A percentile compares a stretch with the other conserved stretches of the same genome.
These are phyloP conservation scores for Agrochola macilenta DNA, from an alignment of 2,888 invertebrate genomes.

Conservation along the genomic window DNA sequence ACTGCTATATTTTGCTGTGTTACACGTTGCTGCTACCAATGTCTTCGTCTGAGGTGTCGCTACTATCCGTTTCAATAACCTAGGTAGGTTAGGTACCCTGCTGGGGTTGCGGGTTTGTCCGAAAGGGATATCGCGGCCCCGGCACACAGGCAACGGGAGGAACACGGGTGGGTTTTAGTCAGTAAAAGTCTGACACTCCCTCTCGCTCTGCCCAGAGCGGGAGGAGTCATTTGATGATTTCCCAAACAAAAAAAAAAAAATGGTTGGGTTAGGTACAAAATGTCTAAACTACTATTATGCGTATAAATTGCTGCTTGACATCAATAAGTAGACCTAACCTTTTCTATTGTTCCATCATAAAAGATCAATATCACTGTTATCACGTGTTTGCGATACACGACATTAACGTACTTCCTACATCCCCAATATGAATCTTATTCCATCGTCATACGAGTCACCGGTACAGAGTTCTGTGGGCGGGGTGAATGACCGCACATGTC, in stretches of 20 bases:
- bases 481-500: conserved; percentile 87
- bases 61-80: not conserved
- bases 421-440: conserved; percentile 67
- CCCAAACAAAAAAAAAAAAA: no score
- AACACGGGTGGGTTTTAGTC: no score
- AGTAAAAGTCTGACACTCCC: no score
- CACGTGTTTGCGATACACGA: conserved; percentile 53
- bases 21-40: no score
- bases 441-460: conserved; percentile 73
- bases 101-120: no score
- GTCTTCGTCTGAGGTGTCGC: no score
- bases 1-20: no score
- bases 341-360: conserved; percentile 42
- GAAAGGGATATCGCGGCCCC: no score
- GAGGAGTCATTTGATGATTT: no score
- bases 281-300: not conserved
- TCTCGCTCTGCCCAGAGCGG: no score
- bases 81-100: no score
- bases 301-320: conserved; percentile 12
- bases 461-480: conserved; percentile 80
- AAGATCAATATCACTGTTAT: conserved; percentile 57
- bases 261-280: not conserved
- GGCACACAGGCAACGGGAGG: no score
- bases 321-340: conserved; percentile 39
- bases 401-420: conserved; percentile 45